These are phyloP conservation scores for Megatriorchis doriae DNA, from an alignment of 2,113 vertebrate species.

Conservation along the genomic window DNA sequence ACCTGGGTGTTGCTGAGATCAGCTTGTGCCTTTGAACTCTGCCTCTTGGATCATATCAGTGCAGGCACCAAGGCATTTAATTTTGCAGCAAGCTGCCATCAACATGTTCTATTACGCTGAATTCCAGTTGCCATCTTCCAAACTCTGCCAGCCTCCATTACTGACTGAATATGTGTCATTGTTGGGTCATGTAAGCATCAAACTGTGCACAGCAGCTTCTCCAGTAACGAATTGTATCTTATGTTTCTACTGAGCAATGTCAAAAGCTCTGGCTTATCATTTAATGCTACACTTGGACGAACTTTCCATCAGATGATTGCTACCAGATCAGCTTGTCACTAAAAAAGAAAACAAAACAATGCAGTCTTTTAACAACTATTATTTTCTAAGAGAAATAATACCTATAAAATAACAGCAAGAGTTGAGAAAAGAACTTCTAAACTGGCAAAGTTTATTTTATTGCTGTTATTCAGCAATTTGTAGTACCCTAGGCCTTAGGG, in stretches of 20 bases:
- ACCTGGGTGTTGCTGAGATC: not conserved
- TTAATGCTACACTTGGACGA: not conserved
- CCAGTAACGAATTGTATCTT: not conserved
- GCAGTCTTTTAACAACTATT: not conserved
- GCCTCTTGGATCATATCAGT: not conserved
- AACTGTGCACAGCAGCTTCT: slow-evolving; percentile 9
- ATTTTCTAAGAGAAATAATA: not conserved
- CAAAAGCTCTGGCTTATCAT: not conserved
- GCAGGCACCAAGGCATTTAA: not conserved
- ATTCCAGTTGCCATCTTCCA: not conserved
- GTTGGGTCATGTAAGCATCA: not conserved
- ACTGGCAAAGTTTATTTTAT: not conserved
- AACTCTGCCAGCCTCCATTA: not conserved
- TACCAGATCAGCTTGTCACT: not conserved
- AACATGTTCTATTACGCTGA: rapidly evolving
- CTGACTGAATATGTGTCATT: not conserved
- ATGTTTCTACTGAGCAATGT: not conserved
- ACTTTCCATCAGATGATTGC: rapidly evolving
- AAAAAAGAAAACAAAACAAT: not conserved
- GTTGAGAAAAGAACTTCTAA: not conserved
- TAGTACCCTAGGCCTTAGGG: not conserved
- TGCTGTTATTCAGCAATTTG: not conserved
- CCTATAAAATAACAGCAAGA: not conserved
- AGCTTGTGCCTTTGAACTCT: not conserved
- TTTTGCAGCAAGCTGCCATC: not conserved